Base-by-base conservation (phyloP, 2,797 vertebrate species). In the Platalea minor region DNA sequence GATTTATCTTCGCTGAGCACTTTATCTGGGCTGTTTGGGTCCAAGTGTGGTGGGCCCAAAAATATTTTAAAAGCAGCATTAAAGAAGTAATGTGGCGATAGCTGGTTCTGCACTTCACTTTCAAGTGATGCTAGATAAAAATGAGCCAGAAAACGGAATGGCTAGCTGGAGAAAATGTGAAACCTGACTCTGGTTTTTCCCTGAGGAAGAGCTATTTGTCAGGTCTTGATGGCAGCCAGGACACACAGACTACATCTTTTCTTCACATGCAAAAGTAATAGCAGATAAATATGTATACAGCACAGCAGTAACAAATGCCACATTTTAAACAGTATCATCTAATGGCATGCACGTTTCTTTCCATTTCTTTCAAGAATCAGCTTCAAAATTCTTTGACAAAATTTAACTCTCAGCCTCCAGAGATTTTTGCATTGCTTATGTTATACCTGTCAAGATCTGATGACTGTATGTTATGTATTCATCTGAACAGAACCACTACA, bases 401-500 rank as follows among this genome's bases (percentile, higher is more conserved):
- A 89, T 97, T 96, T 96, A 97, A 88, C 89, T 94, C 89, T 96
- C 97, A 98, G 96, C 70, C 95, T 91, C 81, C 92, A 72, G 87
- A 96, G 95, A 98, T 95, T 98, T 97, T 96, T 98, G 96, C 96
- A 97, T 95, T 95, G 96, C 98, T 98, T 97, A 96, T 97, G 97
- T 98, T 98, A 97, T 98, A 98, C 98, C 98, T 98, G 98, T 98
- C 98, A 98, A 98, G 98, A 98, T 98, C 98, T 98, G 98, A 98
- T 98, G 98, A 98, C 98, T 98, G 97, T 98, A 98, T 98, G 98
- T 98, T 98, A 98, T 98, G 98, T 98, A 99, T 98, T 98, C 98
- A 98, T 98, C 98, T 98, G 98, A 98, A 98, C 98, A 98, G 98
- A 99, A 98, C 98, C 98, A 98, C 98, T 98, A 98, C 98, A 99